Evolutionary conservation across 2,888 invertebrate species (phyloP), one percentile per base, ranked within the genome.

Genomic region (Chaetogeoica ovagalla): DNA sequence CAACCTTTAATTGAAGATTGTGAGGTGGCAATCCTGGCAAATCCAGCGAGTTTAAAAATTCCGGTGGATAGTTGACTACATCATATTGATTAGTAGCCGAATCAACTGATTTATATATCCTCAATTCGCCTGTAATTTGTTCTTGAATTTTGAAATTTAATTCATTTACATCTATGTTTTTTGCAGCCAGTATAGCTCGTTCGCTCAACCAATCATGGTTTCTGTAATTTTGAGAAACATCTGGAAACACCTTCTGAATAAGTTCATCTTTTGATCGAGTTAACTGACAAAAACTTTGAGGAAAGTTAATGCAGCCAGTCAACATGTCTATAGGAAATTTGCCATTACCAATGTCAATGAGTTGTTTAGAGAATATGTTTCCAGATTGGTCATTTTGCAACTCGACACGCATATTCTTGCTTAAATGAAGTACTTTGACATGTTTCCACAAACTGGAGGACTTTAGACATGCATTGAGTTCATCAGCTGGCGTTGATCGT

Each of bases 211-310:
- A 30, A 30, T 30, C 30, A 30, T 30, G 30, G 30, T 30, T 30
- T 30, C 30, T 30, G 30, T 30, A 30, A 30, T 30, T 30, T 30
- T 30, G 30, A 30, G 30, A 30, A 30, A 30, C 30, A 43, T 30
- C 52, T 52, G 15, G 85, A 81, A 85, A 86, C 48, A 85, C 83
- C 69, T 83, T 83, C 30, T 84, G 82, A 77, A 85, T 84, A 66
- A 84, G 83, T 83, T 84, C 83, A 65, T 73, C 73, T 83, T 85
- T 83, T 76, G 84, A 83, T 79, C 82, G 76, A 43, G 81, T 81
- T 82, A 83, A 82, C n/a, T 82, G 70, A 82, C 84, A 82, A 85
- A 85, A 83, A 65, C 65, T 65, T 43, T n/a, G 65, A 65, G 65
- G 65, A 17, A 85, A 84, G 73, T 82, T 84, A 71, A 85, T 85